Evolutionary conservation across 1,140 invertebrate genomes (phyloP).

Genomic region (Leguminivora glycinivorella): DNA sequence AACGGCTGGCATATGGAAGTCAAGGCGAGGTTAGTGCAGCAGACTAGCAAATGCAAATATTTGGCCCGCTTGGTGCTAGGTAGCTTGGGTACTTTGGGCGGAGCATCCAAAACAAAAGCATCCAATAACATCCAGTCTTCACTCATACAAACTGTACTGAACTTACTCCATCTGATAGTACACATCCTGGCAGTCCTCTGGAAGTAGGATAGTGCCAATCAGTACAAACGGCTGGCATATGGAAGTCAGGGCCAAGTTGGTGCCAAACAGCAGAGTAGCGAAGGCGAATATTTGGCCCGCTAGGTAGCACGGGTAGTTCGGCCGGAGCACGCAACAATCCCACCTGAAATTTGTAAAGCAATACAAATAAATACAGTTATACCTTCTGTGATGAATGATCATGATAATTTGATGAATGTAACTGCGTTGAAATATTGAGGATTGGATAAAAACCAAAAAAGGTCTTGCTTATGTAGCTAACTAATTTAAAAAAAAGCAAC

Average conservation of each 20-base stretch:
- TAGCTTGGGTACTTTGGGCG: conserved; percentile 83
- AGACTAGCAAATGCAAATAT: conserved; percentile 81
- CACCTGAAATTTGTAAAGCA: conserved; percentile 78
- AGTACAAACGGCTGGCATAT: conserved; percentile 85
- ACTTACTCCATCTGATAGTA: conserved; percentile 84
- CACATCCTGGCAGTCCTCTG: conserved; percentile 86
- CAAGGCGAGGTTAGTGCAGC: conserved; percentile 83
- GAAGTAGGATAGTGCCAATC: conserved; percentile 82
- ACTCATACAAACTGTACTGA: no score
- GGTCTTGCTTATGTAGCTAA: no score
- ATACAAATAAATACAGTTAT: conserved; percentile 39
- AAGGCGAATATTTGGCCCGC: conserved; percentile 81
- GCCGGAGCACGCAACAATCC: conserved; percentile 85
- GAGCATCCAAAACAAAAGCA: no score
- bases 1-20: conserved; percentile 86
- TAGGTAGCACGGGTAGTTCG: conserved; percentile 83
- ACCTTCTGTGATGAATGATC: no score
- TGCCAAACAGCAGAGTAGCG: conserved; percentile 82
- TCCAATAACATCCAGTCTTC: no score
- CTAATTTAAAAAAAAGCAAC: no score
- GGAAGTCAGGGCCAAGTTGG: conserved; percentile 85
- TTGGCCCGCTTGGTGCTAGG: conserved; percentile 79
- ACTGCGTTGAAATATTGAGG: no score
- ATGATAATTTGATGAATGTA: no score
- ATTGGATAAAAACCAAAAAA: no score